Evolutionary conservation across 2,888 invertebrate genomes (phyloP).

Genomic region (Amorpha juglandis): DNA sequence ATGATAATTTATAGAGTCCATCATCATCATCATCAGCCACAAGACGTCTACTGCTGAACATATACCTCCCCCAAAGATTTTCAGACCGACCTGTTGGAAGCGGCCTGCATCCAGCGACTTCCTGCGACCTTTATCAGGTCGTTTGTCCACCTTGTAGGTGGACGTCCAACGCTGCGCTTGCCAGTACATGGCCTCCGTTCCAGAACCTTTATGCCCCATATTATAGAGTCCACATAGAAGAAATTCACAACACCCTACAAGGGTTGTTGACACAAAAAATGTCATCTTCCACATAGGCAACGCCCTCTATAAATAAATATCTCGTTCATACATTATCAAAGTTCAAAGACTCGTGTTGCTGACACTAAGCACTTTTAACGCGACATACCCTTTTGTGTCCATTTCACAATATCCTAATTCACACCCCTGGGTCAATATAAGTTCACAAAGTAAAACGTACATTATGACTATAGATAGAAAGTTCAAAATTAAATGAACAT

Average conservation of each 20-base stretch:
- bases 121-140: too few species aligned
- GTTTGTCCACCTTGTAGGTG: too few species aligned
- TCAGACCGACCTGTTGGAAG: too few species aligned
- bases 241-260: background rate
- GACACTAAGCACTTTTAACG: conserved; percentile 78
- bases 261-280: background rate
- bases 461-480: conserved; percentile 34
- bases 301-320: conserved; percentile 60
- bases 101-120: too few species aligned
- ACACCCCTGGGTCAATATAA: conserved; percentile 71
- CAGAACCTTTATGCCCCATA: too few species aligned
- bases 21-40: too few species aligned
- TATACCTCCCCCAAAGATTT: too few species aligned
- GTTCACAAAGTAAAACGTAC: conserved; percentile 38
- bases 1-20: too few species aligned
- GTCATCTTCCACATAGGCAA: conserved; percentile 33
- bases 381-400: conserved; percentile 70
- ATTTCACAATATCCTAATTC: conserved; percentile 79
- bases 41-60: too few species aligned
- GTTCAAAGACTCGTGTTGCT: conserved; percentile 66
- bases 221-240: too few species aligned
- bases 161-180: too few species aligned
- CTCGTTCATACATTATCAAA: conserved; percentile 41
- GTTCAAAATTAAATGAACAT: conserved; percentile 39
- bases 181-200: too few species aligned